These are phyloP conservation scores for Oegoconia quadripuncta DNA, from an alignment of 2,888 invertebrate genomes.

Conservation along the genomic window DNA sequence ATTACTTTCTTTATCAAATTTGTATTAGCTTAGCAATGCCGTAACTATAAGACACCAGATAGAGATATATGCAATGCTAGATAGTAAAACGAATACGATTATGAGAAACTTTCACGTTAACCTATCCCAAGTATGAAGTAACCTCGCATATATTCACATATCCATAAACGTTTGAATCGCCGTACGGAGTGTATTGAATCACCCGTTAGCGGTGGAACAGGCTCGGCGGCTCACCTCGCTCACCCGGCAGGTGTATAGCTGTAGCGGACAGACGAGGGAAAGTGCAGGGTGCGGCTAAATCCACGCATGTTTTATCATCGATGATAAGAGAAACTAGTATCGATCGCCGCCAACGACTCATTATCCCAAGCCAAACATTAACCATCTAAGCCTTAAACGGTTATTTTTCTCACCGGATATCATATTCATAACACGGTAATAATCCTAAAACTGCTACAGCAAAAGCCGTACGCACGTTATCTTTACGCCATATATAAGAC, in stretches of 20 bases:
- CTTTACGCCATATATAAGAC: slow-evolving; percentile 14
- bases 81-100: no score
- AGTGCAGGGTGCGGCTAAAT: slow-evolving; percentile 68
- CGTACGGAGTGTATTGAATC: slow-evolving; percentile 51
- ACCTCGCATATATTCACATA: slow-evolving; percentile 49
- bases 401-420: slow-evolving; percentile 27
- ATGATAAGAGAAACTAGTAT: slow-evolving; percentile 71
- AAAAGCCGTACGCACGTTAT: slow-evolving; percentile 16
- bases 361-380: slow-evolving; percentile 41
- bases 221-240: slow-evolving; percentile 51
- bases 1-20: background rate
- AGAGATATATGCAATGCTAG: no score
- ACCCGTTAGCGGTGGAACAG: slow-evolving; percentile 49
- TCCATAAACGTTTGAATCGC: slow-evolving; percentile 50
- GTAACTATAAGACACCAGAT: no score
- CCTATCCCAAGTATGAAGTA: slow-evolving; percentile 48
- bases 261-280: slow-evolving; percentile 44
- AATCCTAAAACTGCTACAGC: slow-evolving; percentile 19
- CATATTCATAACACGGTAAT: slow-evolving; percentile 24
- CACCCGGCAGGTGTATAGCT: slow-evolving; percentile 42
- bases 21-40: no score
- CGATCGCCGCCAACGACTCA: slow-evolving; percentile 50
- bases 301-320: slow-evolving; percentile 72
- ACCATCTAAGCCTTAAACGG: slow-evolving; percentile 21
- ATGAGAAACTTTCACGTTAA: slow-evolving; percentile 50